Evolutionary conservation across 2,113 vertebrate genomes (phyloP).

Genomic region (Rhombomys opimus): DNA sequence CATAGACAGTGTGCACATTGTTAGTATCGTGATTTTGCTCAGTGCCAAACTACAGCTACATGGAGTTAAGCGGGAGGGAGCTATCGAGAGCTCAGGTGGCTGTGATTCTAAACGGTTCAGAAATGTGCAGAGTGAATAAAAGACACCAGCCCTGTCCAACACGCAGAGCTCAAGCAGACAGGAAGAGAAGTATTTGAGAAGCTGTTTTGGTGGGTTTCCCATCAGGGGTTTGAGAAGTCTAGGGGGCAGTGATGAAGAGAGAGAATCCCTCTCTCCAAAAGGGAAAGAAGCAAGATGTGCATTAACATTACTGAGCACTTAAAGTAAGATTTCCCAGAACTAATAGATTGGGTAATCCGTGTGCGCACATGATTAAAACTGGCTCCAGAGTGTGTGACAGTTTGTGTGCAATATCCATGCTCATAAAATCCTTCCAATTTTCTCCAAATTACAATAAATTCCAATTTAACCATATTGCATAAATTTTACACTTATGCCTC

Average conservation of each 20-base stretch:
- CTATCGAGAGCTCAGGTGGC: neutral
- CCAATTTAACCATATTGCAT: neutral
- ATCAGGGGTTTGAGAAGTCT: neutral
- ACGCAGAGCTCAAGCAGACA: neutral
- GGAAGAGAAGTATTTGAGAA: neutral
- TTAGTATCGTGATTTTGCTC: neutral
- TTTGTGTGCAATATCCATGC: slow-evolving; percentile 3
- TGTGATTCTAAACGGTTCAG: neutral
- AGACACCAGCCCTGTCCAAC: neutral
- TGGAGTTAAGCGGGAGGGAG: neutral
- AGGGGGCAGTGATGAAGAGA: neutral
- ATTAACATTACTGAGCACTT: slow-evolving; percentile 44
- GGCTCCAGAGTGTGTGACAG: neutral
- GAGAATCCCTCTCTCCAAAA: neutral
- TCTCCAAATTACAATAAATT: slow-evolving; percentile 51
- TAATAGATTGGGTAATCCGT: neutral
- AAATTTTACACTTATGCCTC: slow-evolving; percentile 44
- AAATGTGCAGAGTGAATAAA: neutral
- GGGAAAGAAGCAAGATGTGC: slow-evolving; percentile 8
- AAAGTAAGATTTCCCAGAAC: neutral
- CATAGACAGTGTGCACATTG: neutral
- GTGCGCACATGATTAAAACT: slow-evolving; percentile 1
- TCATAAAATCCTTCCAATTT: slow-evolving; percentile 54
- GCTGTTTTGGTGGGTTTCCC: neutral
- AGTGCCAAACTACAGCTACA: neutral